These are phyloP conservation scores for Phrynosoma blainvillii DNA, from an alignment of 2,113 vertebrate species.

Conservation along the genomic window DNA sequence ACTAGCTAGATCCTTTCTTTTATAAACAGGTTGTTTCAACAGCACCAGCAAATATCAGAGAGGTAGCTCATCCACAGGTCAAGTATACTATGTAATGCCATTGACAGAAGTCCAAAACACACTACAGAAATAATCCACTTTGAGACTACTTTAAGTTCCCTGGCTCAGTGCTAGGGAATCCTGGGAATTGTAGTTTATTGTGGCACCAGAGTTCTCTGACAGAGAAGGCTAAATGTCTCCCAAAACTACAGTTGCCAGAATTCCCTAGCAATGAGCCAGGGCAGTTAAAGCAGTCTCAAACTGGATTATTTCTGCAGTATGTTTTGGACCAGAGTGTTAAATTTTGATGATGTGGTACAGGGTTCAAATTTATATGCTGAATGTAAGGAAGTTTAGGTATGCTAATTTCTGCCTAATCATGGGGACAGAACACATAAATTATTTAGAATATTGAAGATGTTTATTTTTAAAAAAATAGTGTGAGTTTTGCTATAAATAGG, in stretches of 20 bases:
- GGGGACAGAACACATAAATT: not conserved
- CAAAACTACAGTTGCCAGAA: too few relatives aligned
- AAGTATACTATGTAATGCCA: not conserved
- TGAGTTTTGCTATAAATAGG: not conserved
- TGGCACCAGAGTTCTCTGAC: too few relatives aligned
- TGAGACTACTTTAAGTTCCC: too few relatives aligned
- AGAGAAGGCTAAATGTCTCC: too few relatives aligned
- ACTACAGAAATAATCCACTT: too few relatives aligned
- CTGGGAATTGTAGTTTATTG: too few relatives aligned
- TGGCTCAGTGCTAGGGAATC: too few relatives aligned
- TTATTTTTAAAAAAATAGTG: not conserved
- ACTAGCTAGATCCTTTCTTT: not conserved
- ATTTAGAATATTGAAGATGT: not conserved
- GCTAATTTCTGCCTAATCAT: not conserved
- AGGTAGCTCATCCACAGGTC: not conserved
- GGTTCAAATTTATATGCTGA: not conserved
- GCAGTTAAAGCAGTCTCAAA: too few relatives aligned
- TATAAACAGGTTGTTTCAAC: not conserved
- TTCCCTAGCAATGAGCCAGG: too few relatives aligned
- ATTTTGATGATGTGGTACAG: not conserved
- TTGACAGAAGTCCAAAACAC: too few relatives aligned
- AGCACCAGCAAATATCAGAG: not conserved
- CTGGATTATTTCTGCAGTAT: too few relatives aligned
- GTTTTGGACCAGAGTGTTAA: not conserved
- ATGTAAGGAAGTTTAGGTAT: not conserved